Conservation (phyloP, 2,797 vertebrate species). For the Schizothorax lantsangensis region DNA sequence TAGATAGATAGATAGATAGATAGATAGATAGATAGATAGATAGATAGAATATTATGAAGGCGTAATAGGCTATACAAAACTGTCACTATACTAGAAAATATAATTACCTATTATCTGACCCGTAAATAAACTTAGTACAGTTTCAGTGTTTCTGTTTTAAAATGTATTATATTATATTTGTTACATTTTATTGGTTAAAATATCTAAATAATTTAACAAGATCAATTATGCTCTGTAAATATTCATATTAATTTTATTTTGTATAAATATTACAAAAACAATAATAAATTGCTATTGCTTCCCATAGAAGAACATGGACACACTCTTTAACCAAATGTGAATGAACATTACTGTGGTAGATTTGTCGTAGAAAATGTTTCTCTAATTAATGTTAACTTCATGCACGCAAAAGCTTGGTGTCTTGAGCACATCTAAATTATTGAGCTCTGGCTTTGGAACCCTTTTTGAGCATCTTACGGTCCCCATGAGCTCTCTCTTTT, state of each 20-base stretch:
- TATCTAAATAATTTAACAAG: neutral
- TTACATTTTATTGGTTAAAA: neutral
- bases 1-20: neutral
- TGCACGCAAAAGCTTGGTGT: constrained; percentile 48
- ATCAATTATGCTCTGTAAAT: neutral
- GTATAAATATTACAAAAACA: neutral
- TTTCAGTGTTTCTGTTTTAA: neutral
- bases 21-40: neutral
- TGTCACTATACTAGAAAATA: neutral
- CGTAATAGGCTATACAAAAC: neutral
- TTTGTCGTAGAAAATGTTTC: constrained; percentile 58
- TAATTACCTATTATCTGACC: neutral
- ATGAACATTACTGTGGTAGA: constrained; percentile 9
- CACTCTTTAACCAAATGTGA: neutral
- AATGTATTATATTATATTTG: neutral
- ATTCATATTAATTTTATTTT: neutral
- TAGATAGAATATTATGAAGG: neutral
- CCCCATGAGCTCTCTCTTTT: constrained; percentile 54
- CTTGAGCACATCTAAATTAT: constrained; percentile 68
- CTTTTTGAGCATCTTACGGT: constrained; percentile 39
- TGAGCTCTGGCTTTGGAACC: constrained; percentile 58
- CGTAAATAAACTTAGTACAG: neutral
- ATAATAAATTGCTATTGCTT: neutral
- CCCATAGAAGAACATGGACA: neutral
- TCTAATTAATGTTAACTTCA: constrained; percentile 49